These are phyloP conservation scores for Ceyx cyanopectus DNA, from an alignment of 2,113 vertebrate species.

Conservation along the genomic window DNA sequence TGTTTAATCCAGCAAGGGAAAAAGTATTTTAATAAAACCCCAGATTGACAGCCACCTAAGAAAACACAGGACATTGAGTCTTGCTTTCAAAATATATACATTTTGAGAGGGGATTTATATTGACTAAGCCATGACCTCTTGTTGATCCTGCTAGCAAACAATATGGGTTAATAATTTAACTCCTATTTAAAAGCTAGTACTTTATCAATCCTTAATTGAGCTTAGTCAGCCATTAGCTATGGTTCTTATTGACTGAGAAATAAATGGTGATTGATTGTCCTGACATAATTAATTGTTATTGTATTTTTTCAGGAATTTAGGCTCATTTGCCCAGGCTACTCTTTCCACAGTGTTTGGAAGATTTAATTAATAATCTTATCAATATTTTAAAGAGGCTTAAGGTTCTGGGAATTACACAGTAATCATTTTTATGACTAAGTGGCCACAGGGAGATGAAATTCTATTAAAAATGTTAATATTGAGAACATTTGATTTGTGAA, in stretches of 20 bases:
- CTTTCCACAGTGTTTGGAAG: neutral
- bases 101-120: conserved; percentile 1
- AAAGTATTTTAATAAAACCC: neutral
- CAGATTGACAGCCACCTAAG: neutral
- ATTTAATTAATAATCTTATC: conserved; percentile 19
- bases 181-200: conserved; percentile 14
- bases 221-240: conserved; percentile 19
- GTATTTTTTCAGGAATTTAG: conserved; percentile 30
- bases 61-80: neutral
- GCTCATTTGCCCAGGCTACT: neutral
- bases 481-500: neutral
- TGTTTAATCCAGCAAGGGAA: neutral
- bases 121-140: neutral
- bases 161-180: conserved; percentile 18
- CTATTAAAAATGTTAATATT: neutral
- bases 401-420: neutral
- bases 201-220: conserved; percentile 38
- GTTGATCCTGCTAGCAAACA: neutral
- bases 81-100: neutral
- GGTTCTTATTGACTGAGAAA: conserved; percentile 35
- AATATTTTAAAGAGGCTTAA: conserved; percentile 9
- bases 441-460: neutral
- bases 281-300: neutral
- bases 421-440: neutral
- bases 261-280: neutral